Evolutionary conservation across 2,797 vertebrate genomes (phyloP).

Genomic region (Neoniphon sammara): DNA sequence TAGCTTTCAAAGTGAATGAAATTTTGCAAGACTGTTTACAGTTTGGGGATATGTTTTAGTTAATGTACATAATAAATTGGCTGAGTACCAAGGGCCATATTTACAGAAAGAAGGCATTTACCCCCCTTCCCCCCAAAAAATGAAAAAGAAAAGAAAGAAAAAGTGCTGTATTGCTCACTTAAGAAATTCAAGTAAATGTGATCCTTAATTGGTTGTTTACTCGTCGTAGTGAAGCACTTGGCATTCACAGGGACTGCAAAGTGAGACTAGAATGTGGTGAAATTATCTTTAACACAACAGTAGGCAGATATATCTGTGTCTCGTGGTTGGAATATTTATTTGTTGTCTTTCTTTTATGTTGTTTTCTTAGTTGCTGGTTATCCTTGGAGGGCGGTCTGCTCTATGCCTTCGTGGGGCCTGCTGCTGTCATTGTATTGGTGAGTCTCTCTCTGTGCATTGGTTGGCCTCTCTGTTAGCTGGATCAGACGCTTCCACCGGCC

Average conservation of each 20-base stretch:
- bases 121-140: not conserved
- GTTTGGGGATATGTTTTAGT: conserved; percentile 58
- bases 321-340: not conserved
- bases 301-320: conserved; percentile 16
- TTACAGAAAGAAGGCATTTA: conserved; percentile 49
- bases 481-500: conserved; percentile 11
- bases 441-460: conserved; percentile 59
- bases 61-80: conserved; percentile 47
- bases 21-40: conserved; percentile 41
- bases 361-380: conserved; percentile 90
- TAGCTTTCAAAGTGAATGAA: conserved; percentile 49
- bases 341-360: conserved; percentile 1
- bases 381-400: conserved; percentile 96
- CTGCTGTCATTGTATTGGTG: conserved; percentile 98
- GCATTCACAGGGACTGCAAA: conserved; percentile 26
- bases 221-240: conserved; percentile 35
- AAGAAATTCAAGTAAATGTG: conserved; percentile 30
- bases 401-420: conserved; percentile 97
- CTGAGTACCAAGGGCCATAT: conserved; percentile 45
- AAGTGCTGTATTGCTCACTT: conserved; percentile 35
- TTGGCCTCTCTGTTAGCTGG: conserved; percentile 6
- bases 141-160: conserved; percentile 26
- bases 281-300: conserved; percentile 11
- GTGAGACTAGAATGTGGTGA: conserved; percentile 17
- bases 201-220: conserved; percentile 50